Base-by-base conservation (phyloP, 2,113 vertebrate species). In the Platysteira castanea region DNA sequence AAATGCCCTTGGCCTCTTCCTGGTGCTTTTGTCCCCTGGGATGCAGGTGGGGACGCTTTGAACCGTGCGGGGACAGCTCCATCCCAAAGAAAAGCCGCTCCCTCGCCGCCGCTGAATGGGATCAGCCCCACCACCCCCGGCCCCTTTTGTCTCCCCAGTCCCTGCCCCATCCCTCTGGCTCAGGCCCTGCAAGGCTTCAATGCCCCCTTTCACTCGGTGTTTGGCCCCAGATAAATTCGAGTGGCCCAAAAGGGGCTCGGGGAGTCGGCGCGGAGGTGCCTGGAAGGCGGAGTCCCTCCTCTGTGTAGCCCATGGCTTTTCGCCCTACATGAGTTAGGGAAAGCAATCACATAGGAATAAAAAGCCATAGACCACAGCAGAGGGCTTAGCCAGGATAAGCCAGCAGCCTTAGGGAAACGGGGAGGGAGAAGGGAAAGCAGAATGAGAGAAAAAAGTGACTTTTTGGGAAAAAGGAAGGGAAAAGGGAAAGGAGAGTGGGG, bases 331-430 rank as follows among this genome's bases (percentile, higher is more conserved):
- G 99, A 99, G 97, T 99, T 98, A 87, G 95, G 97, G 98, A 98
- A 98, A 97, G 98, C 98, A 99, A 99, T 99, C 99, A 99, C 99
- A 99, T 99, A 99, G 99, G 99, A 99, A 99, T 99, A 99, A 99
- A 99, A 99, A 99, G 99, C 99, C 99, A 99, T 99, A 99, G 98
- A 98, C 98, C 99, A 98, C 99, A 99, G 98, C 98, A 99, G 99
- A 98, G 98, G 99, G 98, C 96, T 93, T 77, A 94, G 81, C 92
- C 96, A 95, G 94, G 97, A 93, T 71, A 93, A 96, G 63, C 71
- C 54, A 77, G 93, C 93, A 7, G 65, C 2, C 35, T 88, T 28
- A 35, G 89, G 87, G 96, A 37, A 90, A 73, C 89, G 89, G 86
- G 86, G 54, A 96, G 87, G 59, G 50, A 35, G 33, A 16, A 24